Percentiles rank a stretch among this genome's conserved stretches.
Conservation (phyloP, 2,888 invertebrate species). For the Lasioglossum pauxillum region DNA sequence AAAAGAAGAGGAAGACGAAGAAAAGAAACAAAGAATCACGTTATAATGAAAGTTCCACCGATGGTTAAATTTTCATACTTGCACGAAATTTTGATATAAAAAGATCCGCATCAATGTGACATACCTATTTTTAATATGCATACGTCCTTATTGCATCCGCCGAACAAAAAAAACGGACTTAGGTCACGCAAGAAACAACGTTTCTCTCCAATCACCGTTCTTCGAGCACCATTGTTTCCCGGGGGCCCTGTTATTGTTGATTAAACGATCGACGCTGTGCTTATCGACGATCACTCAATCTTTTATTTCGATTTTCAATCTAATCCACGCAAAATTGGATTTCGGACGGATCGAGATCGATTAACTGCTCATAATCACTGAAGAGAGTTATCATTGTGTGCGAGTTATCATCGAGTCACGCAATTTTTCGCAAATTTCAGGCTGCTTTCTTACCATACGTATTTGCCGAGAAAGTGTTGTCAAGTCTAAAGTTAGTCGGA, state of each 20-base stretch:
- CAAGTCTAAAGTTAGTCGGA: neutral
- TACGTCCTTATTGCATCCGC: conserved; percentile 51
- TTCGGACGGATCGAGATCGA: neutral
- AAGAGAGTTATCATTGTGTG: neutral
- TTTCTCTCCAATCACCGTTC: conserved; percentile 15
- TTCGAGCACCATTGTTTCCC: neutral
- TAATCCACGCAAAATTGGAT: neutral
- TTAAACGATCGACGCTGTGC: conserved; percentile 17
- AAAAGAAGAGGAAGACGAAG: neutral
- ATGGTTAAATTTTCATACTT: conserved; percentile 56
- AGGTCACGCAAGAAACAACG: conserved; percentile 58
- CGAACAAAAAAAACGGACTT: conserved; percentile 69
- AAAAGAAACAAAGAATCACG: conserved; percentile 24
- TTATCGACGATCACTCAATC: conserved; percentile 7
- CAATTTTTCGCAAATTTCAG: neutral
- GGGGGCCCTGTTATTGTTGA: conserved; percentile 14
- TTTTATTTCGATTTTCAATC: neutral
- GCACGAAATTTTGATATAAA: conserved; percentile 62
- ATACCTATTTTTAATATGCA: conserved; percentile 46
- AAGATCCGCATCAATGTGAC: conserved; percentile 44
- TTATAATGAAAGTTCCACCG: conserved; percentile 48
- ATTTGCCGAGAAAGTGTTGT: neutral
- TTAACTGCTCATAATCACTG: neutral
- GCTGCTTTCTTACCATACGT: neutral
- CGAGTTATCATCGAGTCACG: neutral